A percentile compares a stretch with the other conserved stretches of the same genome.
Evolutionary conservation across 2,797 vertebrate genomes (phyloP).

Genomic region (Sebastes matsubarae): DNA sequence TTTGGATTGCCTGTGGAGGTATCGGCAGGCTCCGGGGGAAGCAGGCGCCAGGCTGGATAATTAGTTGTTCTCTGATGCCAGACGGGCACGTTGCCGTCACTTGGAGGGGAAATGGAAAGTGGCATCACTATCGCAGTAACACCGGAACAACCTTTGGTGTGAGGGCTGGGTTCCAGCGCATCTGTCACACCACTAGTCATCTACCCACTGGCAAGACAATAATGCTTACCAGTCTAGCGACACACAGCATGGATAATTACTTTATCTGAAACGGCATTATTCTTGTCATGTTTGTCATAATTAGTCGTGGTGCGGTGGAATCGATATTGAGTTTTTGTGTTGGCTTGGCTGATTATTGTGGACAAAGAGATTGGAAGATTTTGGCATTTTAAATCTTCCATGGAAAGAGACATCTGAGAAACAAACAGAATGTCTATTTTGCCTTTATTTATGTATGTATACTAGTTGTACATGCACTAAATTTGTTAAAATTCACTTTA

Average conservation of each 20-base stretch:
- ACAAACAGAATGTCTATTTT: neutral
- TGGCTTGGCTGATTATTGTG: neutral
- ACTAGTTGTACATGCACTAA: neutral
- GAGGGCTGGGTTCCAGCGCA: conserved; percentile 73
- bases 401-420: neutral
- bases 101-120: conserved; percentile 79
- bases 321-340: conserved; percentile 12
- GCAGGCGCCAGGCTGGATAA: conserved; percentile 80
- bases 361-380: neutral
- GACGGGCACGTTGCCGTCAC: conserved; percentile 75
- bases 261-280: conserved; percentile 45
- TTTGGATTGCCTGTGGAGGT: conserved; percentile 77
- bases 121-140: conserved; percentile 76
- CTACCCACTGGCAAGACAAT: conserved; percentile 62
- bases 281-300: conserved; percentile 44
- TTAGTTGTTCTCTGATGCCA: conserved; percentile 79
- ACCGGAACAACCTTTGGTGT: conserved; percentile 74
- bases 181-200: conserved; percentile 69
- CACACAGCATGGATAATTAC: conserved; percentile 50
- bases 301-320: conserved; percentile 24
- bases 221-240: conserved; percentile 33
- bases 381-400: neutral
- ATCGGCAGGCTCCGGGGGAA: conserved; percentile 70
- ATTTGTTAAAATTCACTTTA: neutral
- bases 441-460: neutral